These are phyloP conservation scores for Aeoliscus strigatus DNA, from an alignment of 2,797 vertebrate species.

Conservation along the genomic window DNA sequence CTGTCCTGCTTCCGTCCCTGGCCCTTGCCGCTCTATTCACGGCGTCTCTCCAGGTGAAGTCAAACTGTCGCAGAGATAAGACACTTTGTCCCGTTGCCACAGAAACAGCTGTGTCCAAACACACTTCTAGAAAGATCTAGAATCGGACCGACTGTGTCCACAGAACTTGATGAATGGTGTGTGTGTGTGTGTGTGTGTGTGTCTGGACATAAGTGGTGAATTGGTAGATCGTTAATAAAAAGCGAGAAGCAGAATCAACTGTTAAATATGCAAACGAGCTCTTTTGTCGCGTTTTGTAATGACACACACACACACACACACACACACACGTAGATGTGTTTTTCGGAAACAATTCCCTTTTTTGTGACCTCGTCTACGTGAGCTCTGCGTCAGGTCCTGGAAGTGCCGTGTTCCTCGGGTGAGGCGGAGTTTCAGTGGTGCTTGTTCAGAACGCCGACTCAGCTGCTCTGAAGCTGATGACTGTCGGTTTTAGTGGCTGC, in stretches of 20 bases:
- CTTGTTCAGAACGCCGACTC: slow-evolving; percentile 46
- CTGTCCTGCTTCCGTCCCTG: slow-evolving; percentile 59
- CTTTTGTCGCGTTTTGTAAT: no score
- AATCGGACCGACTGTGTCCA: no score
- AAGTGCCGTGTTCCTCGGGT: slow-evolving; percentile 40
- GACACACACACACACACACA: neutral
- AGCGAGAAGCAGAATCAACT: no score
- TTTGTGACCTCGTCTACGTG: no score
- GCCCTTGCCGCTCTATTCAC: slow-evolving; percentile 54
- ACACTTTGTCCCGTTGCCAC: slow-evolving; percentile 29
- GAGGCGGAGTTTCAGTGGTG: slow-evolving; percentile 41
- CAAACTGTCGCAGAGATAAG: slow-evolving; percentile 31
- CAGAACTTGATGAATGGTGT: no score
- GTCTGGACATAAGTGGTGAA: no score
- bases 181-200: no score
- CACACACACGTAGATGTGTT: neutral
- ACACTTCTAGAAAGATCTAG: no score
- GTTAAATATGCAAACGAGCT: no score
- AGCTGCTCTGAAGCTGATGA: slow-evolving; percentile 36
- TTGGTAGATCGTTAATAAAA: no score
- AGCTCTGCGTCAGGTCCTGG: slow-evolving; percentile 11
- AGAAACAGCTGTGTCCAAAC: slow-evolving; percentile 36
- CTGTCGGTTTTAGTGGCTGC: slow-evolving; percentile 58
- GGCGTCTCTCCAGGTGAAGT: slow-evolving; percentile 41
- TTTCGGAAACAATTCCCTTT: no score